These are phyloP conservation scores for Idaea dimidiata DNA, from an alignment of 2,888 invertebrate genomes.

Conservation along the genomic window DNA sequence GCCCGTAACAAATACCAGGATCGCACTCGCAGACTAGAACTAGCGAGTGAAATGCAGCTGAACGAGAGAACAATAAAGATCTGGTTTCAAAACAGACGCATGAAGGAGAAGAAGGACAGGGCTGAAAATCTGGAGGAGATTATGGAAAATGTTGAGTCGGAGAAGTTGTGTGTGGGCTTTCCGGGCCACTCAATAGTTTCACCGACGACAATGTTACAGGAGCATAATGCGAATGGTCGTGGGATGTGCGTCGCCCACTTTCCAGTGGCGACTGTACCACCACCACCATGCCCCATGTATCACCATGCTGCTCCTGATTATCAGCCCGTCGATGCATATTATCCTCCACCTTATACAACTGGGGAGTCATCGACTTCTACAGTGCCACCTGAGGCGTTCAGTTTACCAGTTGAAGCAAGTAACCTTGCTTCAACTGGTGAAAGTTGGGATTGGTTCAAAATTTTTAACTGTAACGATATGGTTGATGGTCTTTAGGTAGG, in stretches of 20 bases:
- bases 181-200: constrained; percentile 41
- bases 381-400: constrained; percentile 26
- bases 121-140: constrained; percentile 48
- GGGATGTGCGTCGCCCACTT: constrained; percentile 42
- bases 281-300: constrained; percentile 21
- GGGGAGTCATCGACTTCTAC: constrained; percentile 24
- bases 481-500: background rate
- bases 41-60: constrained; percentile 52
- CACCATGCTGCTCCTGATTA: constrained; percentile 30
- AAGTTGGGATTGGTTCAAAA: constrained; percentile 58
- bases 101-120: constrained; percentile 86
- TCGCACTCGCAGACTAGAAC: constrained; percentile 85
- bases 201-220: constrained; percentile 38
- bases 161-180: constrained; percentile 13
- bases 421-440: constrained; percentile 32
- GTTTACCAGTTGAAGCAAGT: constrained; percentile 20
- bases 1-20: constrained; percentile 85
- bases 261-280: constrained; percentile 28
- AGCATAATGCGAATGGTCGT: constrained; percentile 37
- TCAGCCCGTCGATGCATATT: constrained; percentile 35
- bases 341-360: constrained; percentile 32
- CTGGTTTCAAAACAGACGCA: constrained; percentile 91
- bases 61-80: constrained; percentile 84
- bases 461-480: constrained; percentile 25
- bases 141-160: constrained; percentile 36